A percentile compares a stretch with the other conserved stretches of the same genome.
These are phyloP conservation scores for Frankliniella fusca DNA, from an alignment of 2,888 invertebrate genomes.

Conservation along the genomic window DNA sequence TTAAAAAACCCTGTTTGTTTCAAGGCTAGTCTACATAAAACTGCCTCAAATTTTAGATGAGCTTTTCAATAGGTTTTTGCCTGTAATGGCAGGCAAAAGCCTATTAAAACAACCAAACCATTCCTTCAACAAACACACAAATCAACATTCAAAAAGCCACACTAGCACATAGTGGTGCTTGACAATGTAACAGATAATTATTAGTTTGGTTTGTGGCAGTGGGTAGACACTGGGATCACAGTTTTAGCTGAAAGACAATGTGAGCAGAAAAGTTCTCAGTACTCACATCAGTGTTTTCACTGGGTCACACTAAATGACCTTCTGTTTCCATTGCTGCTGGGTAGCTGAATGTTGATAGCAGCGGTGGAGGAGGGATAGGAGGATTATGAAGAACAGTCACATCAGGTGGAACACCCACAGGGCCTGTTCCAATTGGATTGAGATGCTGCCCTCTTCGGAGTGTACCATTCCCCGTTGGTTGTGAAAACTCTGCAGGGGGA, in stretches of 20 bases:
- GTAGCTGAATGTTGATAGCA: slow-evolving; percentile 40
- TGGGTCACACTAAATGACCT: slow-evolving; percentile 42
- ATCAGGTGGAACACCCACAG: slow-evolving; percentile 35
- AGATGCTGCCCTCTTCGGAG: slow-evolving; percentile 44
- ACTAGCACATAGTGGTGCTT: not conserved
- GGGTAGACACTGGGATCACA: slow-evolving; percentile 17
- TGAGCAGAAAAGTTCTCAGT: not conserved
- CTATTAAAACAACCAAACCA: slow-evolving; percentile 23
- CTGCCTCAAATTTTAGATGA: not conserved
- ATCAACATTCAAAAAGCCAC: slow-evolving; percentile 10
- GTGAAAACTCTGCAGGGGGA: slow-evolving; percentile 64
- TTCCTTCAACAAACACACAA: slow-evolving; percentile 11
- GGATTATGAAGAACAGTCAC: slow-evolving; percentile 36
- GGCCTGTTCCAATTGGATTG: slow-evolving; percentile 42
- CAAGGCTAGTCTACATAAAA: not conserved
- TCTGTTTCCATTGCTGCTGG: slow-evolving; percentile 40
- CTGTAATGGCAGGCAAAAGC: not conserved
- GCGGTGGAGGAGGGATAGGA: slow-evolving; percentile 38
- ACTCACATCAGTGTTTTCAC: slow-evolving; percentile 16
- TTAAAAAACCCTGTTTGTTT: slow-evolving; percentile 23
- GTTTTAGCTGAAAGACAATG: slow-evolving; percentile 18
- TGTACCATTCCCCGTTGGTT: slow-evolving; percentile 47
- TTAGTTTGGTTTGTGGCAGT: slow-evolving; percentile 22
- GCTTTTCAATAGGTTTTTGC: slow-evolving; percentile 13
- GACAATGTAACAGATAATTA: not conserved